phyloP scores from a whole-genome alignment of 2,113 vertebrate genomes.

The Salminus brasiliensis region DNA sequence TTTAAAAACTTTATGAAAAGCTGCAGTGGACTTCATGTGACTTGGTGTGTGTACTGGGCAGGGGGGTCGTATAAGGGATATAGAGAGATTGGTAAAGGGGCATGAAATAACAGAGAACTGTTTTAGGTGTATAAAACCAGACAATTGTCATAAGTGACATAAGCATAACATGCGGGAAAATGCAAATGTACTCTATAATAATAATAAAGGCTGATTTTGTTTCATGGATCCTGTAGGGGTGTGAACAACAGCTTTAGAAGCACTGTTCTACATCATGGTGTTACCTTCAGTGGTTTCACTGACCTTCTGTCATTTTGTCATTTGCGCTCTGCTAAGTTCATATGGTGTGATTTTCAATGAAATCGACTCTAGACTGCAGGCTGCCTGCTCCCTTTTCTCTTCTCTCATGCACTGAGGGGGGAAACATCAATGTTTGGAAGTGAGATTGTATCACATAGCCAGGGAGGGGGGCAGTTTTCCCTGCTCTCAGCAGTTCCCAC shows the following conservation, averaged over 20 bases:
- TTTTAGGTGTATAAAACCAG: no score
- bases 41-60: no score
- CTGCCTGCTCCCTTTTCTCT: slow-evolving; percentile 1
- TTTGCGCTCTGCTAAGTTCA: not conserved
- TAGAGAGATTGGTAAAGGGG: no score
- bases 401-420: slow-evolving; percentile 31
- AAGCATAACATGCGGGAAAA: no score
- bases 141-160: no score
- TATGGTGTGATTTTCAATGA: not conserved
- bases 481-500: slow-evolving; percentile 51
- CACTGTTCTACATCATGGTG: not conserved
- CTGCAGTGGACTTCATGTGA: no score
- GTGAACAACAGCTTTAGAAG: not conserved
- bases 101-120: no score
- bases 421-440: slow-evolving; percentile 47
- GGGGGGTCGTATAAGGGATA: no score
- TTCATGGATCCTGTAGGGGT: no score
- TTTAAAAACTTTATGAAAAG: no score
- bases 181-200: no score
- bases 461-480: slow-evolving; percentile 16
- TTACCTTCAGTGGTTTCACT: not conserved
- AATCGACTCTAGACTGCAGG: slow-evolving; percentile 3
- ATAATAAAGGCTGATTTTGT: not conserved
- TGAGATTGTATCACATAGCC: slow-evolving; percentile 36
- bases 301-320: not conserved